Evolutionary conservation across 2,113 vertebrate genomes (phyloP), one percentile per base, ranked within the genome.

Genomic region (Pogona vitticeps): DNA sequence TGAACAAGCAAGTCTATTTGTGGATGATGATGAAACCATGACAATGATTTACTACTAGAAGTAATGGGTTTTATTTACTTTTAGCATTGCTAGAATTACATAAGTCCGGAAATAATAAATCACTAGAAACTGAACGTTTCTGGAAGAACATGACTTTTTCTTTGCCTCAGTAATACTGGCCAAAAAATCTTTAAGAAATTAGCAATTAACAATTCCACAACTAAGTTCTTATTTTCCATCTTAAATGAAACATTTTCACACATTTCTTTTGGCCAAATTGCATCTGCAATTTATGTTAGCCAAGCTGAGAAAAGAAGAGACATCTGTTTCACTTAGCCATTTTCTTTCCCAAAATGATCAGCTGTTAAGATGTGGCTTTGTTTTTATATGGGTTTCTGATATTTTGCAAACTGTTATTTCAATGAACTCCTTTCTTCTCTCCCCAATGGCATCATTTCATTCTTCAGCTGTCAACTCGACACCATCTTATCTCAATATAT

Each of bases 281-380:
- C 88, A 92, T 92, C 89, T 94, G 88, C 88, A 89, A 92, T 88
- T 93, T 86, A 89, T 65, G 59, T 81, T 90, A 93, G 89, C 87
- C 91, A 93, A 90, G 26, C 36, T 88, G 77, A 91, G 83, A 92
- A 93, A 90, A 36, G 3, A 52, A 89, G 58, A 94, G 87, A 93
- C 91, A 94, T 93, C 91, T 93, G 91, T 88, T 95, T 93, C 89
- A 88, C 88, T 93, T 91, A 92, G 78, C 77, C 91, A 87, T 93
- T 92, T 87, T 61, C 84, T 85, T 0, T 6, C 88, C 87, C n/a
- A 84, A 93, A 94, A 92, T 88, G 67, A 92, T 93, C 91, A 90
- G 68, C 91, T 92, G 90, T 91, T 84, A 94, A 93, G 91, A 92
- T 85, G 91, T 87, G 80, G 82, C 85, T 94, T 94, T 93, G 88